Conservation (phyloP, 1,140 invertebrate species). For the Nymphalis io region DNA sequence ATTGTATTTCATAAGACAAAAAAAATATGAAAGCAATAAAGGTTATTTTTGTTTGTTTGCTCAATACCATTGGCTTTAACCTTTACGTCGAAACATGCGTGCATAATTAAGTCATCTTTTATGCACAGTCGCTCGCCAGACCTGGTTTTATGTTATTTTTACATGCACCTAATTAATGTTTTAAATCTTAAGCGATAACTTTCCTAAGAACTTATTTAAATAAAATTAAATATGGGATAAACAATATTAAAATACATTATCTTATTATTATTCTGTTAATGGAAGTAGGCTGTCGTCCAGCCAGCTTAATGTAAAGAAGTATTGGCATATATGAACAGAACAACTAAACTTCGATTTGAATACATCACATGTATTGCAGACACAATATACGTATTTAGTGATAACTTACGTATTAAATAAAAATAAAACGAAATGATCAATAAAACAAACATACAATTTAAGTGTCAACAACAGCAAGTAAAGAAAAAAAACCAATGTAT, state of each 20-base stretch:
- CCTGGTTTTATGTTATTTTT: slow-evolving; percentile 22
- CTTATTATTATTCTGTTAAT: no score
- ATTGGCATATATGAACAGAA: no score
- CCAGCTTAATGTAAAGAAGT: no score
- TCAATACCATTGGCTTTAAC: slow-evolving; percentile 6
- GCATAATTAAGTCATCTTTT: slow-evolving; percentile 34
- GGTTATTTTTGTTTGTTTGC: slow-evolving; percentile 6
- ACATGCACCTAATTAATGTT: not conserved
- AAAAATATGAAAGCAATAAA: not conserved
- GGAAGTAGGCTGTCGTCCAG: no score
- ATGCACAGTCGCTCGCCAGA: slow-evolving; percentile 20
- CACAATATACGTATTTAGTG: no score
- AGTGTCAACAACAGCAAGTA: no score
- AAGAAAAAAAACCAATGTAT: no score
- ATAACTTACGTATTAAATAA: no score
- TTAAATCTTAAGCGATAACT: not conserved
- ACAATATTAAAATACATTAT: not conserved
- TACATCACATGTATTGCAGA: no score
- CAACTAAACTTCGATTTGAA: no score
- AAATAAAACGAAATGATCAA: no score
- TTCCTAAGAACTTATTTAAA: not conserved
- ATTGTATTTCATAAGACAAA: not conserved
- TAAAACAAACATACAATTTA: no score
- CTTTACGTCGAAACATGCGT: slow-evolving; percentile 19
- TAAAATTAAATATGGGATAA: not conserved